phyloP scores from a whole-genome alignment of 2,888 invertebrate species.

The Alviniconcha strummeri region DNA sequence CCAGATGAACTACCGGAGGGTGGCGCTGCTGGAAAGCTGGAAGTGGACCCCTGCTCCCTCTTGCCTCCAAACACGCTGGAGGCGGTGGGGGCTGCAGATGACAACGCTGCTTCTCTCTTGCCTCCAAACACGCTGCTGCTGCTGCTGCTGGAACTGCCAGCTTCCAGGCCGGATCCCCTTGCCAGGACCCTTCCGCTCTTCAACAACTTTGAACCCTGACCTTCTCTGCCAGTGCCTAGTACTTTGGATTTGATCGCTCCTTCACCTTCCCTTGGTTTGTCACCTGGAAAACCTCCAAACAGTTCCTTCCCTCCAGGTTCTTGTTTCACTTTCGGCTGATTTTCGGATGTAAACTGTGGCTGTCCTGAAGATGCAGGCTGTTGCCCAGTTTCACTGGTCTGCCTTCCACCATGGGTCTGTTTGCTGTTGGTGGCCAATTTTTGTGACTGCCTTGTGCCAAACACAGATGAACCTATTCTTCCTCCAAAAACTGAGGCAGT shows the following conservation, averaged over 20 bases:
- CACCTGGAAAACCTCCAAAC: too few species aligned
- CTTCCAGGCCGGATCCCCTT: neutral
- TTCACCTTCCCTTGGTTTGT: too few species aligned
- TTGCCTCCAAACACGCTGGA: too few species aligned
- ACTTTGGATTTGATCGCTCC: neutral
- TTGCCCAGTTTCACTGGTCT: neutral
- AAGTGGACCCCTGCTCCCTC: too few species aligned
- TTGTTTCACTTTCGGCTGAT: neutral
- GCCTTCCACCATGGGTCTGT: too few species aligned
- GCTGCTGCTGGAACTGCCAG: neutral
- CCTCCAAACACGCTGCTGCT: constrained; percentile 24
- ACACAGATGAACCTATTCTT: neutral
- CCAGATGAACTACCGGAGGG: neutral
- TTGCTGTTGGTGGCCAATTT: too few species aligned
- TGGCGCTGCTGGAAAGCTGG: neutral
- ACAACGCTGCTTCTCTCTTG: constrained; percentile 4
- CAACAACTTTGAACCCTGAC: neutral
- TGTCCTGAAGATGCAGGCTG: neutral
- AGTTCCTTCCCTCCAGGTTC: too few species aligned
- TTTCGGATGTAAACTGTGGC: neutral
- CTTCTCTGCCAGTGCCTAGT: neutral
- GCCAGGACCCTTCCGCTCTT: neutral
- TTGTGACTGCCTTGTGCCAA: neutral
- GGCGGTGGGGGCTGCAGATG: too few species aligned
- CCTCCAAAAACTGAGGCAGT: constrained; percentile 10